These are phyloP conservation scores for Ophioninae sp. DNA, from an alignment of 2,888 invertebrate genomes.

Conservation along the genomic window DNA sequence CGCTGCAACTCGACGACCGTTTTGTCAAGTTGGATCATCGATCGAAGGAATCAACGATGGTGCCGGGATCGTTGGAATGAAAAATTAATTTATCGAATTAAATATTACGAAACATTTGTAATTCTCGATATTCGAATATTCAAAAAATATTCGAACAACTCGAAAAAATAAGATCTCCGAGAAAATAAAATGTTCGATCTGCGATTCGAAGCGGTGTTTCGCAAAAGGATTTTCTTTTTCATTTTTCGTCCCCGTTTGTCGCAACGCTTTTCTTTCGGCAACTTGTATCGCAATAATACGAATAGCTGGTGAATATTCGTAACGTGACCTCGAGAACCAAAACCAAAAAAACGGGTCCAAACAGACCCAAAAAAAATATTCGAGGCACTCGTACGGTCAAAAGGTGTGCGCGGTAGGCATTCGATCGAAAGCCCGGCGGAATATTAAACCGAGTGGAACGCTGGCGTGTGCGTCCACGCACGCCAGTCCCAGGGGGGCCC, in stretches of 20 bases:
- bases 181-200: too few species aligned
- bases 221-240: too few species aligned
- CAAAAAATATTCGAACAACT: too few species aligned
- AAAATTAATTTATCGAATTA: constrained; percentile 56
- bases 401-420: constrained; percentile 23
- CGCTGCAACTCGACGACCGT: constrained; percentile 2
- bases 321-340: too few species aligned
- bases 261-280: too few species aligned
- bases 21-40: constrained; percentile 20
- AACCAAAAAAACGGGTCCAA: neutral
- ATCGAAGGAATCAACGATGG: constrained; percentile 54
- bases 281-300: too few species aligned
- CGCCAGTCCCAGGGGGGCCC: neutral
- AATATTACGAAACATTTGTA: too few species aligned
- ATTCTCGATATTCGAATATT: too few species aligned
- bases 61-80: constrained; percentile 55
- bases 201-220: too few species aligned
- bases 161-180: too few species aligned
- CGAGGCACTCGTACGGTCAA: constrained; percentile 24
- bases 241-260: too few species aligned
- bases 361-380: constrained; percentile 57
- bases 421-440: constrained; percentile 51
- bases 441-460: constrained; percentile 58
- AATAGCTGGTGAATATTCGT: too few species aligned
- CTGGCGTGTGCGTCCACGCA: constrained; percentile 8